Evolutionary conservation across 2,113 vertebrate species (phyloP).

Genomic region (Hippocampus zosterae): DNA sequence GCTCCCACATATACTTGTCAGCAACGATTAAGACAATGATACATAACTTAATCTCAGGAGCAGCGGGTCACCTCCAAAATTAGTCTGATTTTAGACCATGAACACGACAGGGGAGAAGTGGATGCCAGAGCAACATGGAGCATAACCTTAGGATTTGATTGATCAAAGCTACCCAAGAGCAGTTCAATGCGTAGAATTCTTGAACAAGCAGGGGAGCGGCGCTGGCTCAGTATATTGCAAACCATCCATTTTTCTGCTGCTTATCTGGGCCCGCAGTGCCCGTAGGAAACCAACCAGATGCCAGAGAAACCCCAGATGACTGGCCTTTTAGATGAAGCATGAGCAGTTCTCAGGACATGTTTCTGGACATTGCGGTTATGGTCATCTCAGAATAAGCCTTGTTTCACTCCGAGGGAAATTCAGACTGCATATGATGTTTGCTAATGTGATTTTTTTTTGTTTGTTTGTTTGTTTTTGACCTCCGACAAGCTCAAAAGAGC

Average conservation of each 20-base stretch:
- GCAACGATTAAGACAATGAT: constrained; percentile 70
- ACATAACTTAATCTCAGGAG: constrained; percentile 71
- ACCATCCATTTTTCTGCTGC: constrained; percentile 25
- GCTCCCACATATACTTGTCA: constrained; percentile 67
- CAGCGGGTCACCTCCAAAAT: constrained; percentile 73
- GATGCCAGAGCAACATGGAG: constrained; percentile 37
- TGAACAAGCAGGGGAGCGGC: constrained; percentile 2
- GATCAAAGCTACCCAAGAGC: constrained; percentile 36
- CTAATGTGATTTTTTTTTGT: background rate
- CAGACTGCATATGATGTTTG: background rate
- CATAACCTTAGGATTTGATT: constrained; percentile 48
- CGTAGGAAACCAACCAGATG: background rate
- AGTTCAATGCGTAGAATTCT: constrained; percentile 3
- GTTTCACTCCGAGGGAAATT: background rate
- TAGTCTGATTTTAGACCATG: constrained; percentile 60
- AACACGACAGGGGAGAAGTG: constrained; percentile 44
- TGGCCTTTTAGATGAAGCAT: background rate
- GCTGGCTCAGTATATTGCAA: constrained; percentile 22
- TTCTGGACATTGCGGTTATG: background rate
- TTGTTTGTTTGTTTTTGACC: background rate
- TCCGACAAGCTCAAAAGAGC: too few relatives aligned
- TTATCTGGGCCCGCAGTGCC: background rate
- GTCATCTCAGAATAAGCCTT: background rate
- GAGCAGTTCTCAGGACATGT: background rate
- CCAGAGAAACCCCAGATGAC: constrained; percentile 3